Base-by-base conservation (phyloP, 2,113 vertebrate genomes). In the Aythya baeri region DNA sequence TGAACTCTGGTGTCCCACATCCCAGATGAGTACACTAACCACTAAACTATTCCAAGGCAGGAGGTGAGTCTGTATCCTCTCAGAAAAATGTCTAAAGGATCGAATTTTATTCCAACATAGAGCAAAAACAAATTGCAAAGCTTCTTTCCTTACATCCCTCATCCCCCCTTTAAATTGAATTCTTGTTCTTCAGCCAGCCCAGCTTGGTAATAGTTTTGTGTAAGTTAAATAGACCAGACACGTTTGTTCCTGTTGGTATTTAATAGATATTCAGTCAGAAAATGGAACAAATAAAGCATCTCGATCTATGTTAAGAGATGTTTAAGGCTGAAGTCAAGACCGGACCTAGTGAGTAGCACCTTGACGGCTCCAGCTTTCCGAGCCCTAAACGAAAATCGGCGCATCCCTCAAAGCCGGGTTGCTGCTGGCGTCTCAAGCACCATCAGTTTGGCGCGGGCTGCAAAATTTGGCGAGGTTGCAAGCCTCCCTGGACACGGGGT, bases 151-250 rank as follows among this genome's bases (percentile, higher is more conserved):
- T 38, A 49, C 46, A 49, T 13, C 26, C 15, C 23, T 5, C 15
- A 5, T 8, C 23, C 3, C 5, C 5, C 1, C 63, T 66, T 87
- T 70, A 94, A 93, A 86, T 32, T 74, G 89, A 89, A 96, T 96
- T 91, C 72, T 94, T 92, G 78, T 83, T 83, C 74, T 81, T 29
- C 70, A 94, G 95, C 93, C 94, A 97, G 88, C 38, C 85, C 68
- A 68, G 23, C 57, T 88, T 74, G 38, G 61, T 96, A 90, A 86
- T 80, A 86, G 32, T 34, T 94, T 65, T 90, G 41, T 91, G 71
- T 83, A 62, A 91, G 57, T 91, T 91, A 83, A 95, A 91, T 44
- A 94, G 82, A 93, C 68, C 76, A 96, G 93, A 93, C 68, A 61
- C 5, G 4, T 93, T 89, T 67, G 46, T 86, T 95, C 75, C 76